Evolutionary conservation across 2,113 vertebrate species (phyloP).

Genomic region (Bettongia penicillata): DNA sequence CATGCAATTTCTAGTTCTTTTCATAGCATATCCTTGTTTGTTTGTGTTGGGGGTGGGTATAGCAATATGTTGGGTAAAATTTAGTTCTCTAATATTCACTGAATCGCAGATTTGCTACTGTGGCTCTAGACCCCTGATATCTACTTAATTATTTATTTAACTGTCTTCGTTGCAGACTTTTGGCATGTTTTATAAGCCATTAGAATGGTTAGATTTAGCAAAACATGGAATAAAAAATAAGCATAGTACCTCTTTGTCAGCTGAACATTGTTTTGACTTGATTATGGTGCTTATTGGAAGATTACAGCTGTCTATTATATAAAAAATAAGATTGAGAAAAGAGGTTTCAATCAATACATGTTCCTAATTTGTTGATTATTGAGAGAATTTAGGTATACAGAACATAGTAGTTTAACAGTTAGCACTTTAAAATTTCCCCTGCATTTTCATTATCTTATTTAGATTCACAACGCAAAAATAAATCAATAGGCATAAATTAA

Average conservation of each 20-base stretch:
- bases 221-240: neutral
- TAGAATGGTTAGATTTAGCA: neutral
- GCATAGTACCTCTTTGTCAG: neutral
- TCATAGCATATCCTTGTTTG: neutral
- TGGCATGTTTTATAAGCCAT: neutral
- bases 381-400: neutral
- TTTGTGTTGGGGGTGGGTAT: neutral
- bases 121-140: slow-evolving; percentile 43
- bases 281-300: neutral
- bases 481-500: neutral
- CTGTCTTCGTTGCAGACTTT: neutral
- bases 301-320: neutral
- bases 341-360: neutral
- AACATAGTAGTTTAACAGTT: neutral
- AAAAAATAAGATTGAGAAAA: neutral
- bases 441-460: neutral
- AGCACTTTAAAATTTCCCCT: neutral
- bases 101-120: slow-evolving; percentile 42
- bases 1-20: slow-evolving; percentile 14
- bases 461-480: neutral
- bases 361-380: neutral
- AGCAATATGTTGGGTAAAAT: slow-evolving; percentile 34
- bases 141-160: slow-evolving; percentile 57
- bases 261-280: neutral
- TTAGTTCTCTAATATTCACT: slow-evolving; percentile 50